Evolutionary conservation across 2,888 invertebrate genomes (phyloP).

Genomic region (Himalopsyche kuldschensis): DNA sequence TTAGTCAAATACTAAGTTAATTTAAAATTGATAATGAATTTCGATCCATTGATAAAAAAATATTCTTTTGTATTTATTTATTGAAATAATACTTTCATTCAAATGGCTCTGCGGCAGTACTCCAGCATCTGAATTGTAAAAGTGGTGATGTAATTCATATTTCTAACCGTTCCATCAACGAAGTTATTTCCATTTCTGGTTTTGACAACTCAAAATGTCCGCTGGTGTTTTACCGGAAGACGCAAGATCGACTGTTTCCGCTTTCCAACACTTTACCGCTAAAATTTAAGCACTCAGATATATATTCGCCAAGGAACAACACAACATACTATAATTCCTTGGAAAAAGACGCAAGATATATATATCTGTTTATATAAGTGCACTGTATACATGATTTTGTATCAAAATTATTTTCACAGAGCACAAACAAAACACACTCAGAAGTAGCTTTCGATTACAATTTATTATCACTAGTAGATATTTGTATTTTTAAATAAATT

Average conservation of each 20-base stretch:
- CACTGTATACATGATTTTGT: neutral
- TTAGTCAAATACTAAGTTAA: too few relatives aligned
- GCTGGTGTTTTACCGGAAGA: neutral
- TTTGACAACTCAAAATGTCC: neutral
- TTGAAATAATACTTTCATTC: too few relatives aligned
- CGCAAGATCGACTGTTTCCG: neutral
- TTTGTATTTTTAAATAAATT: too few relatives aligned
- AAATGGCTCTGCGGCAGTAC: too few relatives aligned
- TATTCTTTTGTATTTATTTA: too few relatives aligned
- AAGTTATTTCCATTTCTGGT: neutral
- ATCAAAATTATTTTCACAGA: neutral
- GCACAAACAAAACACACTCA: neutral
- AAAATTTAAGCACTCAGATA: neutral
- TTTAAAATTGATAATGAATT: too few relatives aligned
- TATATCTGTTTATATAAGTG: neutral
- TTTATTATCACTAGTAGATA: too few relatives aligned
- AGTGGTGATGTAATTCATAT: neutral
- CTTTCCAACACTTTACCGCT: neutral
- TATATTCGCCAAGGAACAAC: slow-evolving; percentile 7
- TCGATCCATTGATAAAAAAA: too few relatives aligned
- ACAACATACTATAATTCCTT: slow-evolving; percentile 15
- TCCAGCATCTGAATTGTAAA: too few relatives aligned
- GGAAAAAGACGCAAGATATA: neutral
- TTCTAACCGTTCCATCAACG: neutral
- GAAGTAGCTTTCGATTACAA: neutral